These are phyloP conservation scores for Campoletis raptor DNA, from an alignment of 2,888 invertebrate genomes.

Conservation along the genomic window DNA sequence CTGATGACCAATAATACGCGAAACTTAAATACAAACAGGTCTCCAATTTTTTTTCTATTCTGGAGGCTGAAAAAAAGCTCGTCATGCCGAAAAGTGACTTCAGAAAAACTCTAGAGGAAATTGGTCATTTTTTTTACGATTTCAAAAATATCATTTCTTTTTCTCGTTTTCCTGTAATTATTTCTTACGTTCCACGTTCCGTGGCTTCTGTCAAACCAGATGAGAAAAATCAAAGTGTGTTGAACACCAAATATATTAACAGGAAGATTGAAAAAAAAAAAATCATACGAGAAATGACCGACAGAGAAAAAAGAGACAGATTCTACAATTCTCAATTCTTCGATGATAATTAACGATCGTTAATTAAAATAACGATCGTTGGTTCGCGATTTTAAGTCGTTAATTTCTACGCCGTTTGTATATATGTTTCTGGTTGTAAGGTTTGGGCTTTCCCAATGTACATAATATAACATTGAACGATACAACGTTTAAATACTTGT, in stretches of 20 bases:
- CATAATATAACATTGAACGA: constrained; percentile 8
- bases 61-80: background rate
- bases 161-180: too few relatives aligned
- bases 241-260: too few relatives aligned
- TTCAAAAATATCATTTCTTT: background rate
- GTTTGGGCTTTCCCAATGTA: constrained; percentile 20
- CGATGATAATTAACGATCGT: constrained; percentile 60
- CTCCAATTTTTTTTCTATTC: background rate
- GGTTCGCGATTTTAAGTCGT: constrained; percentile 58
- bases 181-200: too few relatives aligned
- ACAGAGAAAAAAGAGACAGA: background rate
- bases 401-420: constrained; percentile 62
- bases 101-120: background rate
- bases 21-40: background rate
- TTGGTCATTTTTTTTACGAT: background rate
- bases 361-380: constrained; percentile 57
- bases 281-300: background rate
- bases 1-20: background rate
- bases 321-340: constrained; percentile 47
- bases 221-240: too few relatives aligned
- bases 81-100: background rate
- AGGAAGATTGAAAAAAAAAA: background rate
- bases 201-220: too few relatives aligned
- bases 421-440: constrained; percentile 56
- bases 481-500: constrained; percentile 49